A percentile compares a stretch with the other conserved stretches of the same genome.
phyloP scores from a whole-genome alignment of 2,113 vertebrate species.

The Rallus limicola region DNA sequence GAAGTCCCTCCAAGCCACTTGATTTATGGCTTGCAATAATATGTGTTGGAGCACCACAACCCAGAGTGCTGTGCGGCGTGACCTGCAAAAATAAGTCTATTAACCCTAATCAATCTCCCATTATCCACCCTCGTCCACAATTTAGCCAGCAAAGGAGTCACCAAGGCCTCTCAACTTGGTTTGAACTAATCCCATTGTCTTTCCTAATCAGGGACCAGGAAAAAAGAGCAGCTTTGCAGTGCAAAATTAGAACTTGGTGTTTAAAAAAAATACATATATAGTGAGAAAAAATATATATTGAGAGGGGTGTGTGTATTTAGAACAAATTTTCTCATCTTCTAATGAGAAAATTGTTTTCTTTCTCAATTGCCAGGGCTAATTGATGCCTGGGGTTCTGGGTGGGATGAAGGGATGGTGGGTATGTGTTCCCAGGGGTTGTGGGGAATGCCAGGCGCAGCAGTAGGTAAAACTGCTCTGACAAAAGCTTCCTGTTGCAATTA shows the following conservation, averaged over 20 bases:
- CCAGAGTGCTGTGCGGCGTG: slow-evolving; percentile 74
- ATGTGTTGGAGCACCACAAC: slow-evolving; percentile 61
- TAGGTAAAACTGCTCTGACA: not conserved
- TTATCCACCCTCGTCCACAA: slow-evolving; percentile 77
- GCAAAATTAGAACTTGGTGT: slow-evolving; percentile 56
- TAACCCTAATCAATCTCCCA: slow-evolving; percentile 87
- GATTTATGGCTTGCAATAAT: slow-evolving; percentile 83
- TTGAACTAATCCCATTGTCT: slow-evolving; percentile 77
- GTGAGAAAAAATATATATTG: no score
- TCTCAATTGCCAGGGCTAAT: slow-evolving; percentile 71
- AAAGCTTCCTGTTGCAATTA: slow-evolving; percentile 79
- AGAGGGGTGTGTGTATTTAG: no score
- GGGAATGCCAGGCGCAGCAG: slow-evolving; percentile 60
- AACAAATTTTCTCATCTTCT: slow-evolving; percentile 69
- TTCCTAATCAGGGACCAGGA: slow-evolving; percentile 48
- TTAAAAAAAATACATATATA: not conserved
- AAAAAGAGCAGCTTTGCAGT: slow-evolving; percentile 36
- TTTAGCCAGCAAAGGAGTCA: slow-evolving; percentile 70
- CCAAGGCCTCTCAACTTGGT: slow-evolving; percentile 44
- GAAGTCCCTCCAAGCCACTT: slow-evolving; percentile 60
- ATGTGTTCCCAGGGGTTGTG: slow-evolving; percentile 54
- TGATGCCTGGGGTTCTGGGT: slow-evolving; percentile 60
- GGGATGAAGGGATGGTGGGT: slow-evolving; percentile 21
- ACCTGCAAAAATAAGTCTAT: slow-evolving; percentile 85
- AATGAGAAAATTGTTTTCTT: slow-evolving; percentile 81